phyloP scores from a whole-genome alignment of 2,888 invertebrate genomes.

The Fabriciana adippe region DNA sequence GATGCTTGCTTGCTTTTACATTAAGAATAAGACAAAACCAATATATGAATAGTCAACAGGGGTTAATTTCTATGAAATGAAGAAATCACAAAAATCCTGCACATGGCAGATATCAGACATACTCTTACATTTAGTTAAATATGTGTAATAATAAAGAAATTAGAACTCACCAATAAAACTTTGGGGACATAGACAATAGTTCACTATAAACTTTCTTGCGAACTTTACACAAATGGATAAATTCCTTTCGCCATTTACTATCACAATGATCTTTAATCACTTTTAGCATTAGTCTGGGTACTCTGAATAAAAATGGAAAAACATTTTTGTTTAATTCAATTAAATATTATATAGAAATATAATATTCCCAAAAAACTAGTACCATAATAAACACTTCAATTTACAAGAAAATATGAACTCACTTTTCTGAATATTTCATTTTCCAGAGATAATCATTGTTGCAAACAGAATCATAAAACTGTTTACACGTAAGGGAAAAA shows the following conservation, averaged over 20 bases:
- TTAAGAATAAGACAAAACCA: too few species aligned
- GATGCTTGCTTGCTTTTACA: too few species aligned
- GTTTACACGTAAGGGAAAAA: constrained; percentile 79
- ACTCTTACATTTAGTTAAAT: not conserved
- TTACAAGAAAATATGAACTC: constrained; percentile 41
- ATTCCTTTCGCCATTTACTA: constrained; percentile 34
- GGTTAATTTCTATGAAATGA: too few species aligned
- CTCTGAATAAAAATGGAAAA: constrained; percentile 44
- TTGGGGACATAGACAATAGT: constrained; percentile 51
- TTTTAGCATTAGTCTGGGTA: constrained; percentile 28
- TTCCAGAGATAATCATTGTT: constrained; percentile 61
- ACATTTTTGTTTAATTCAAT: constrained; percentile 16
- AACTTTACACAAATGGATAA: constrained; percentile 47
- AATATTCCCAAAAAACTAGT: too few species aligned
- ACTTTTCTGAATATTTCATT: constrained; percentile 52
- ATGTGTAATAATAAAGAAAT: constrained; percentile 3
- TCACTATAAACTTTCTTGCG: constrained; percentile 45
- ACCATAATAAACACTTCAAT: too few species aligned
- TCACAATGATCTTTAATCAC: constrained; percentile 43
- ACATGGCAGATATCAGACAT: too few species aligned
- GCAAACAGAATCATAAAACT: constrained; percentile 70
- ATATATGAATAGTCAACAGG: too few species aligned
- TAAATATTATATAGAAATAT: not conserved
- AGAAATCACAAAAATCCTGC: too few species aligned
- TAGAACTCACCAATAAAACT: constrained; percentile 54